These are phyloP conservation scores for Struthidea cinerea DNA, from an alignment of 2,113 vertebrate genomes.

Conservation along the genomic window DNA sequence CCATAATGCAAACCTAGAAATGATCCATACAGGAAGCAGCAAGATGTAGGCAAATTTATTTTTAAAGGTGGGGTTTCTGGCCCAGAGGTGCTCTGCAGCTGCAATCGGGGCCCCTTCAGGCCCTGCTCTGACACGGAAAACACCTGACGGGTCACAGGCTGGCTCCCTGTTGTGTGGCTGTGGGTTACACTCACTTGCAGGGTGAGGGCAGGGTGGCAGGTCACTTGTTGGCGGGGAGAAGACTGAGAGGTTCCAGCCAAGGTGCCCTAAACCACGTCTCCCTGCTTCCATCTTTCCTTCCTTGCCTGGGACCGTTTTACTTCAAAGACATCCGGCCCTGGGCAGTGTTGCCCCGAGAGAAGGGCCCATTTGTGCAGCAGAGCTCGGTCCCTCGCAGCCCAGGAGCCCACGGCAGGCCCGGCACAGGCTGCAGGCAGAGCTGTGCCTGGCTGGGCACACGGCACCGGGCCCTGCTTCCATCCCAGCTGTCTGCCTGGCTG, in stretches of 20 bases:
- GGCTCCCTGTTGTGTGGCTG: not conserved
- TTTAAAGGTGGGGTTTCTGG: not conserved
- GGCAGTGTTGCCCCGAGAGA: not conserved
- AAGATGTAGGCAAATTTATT: accelerated
- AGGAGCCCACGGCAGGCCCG: not conserved
- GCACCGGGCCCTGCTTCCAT: not conserved
- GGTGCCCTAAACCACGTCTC: not conserved
- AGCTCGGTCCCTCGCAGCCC: not conserved
- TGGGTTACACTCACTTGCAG: not conserved
- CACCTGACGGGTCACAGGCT: not conserved
- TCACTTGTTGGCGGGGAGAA: accelerated
- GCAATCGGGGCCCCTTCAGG: not conserved
- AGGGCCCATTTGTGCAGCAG: not conserved
- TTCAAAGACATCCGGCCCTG: not conserved
- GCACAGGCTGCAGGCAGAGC: not conserved
- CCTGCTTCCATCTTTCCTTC: not conserved
- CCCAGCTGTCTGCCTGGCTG: too few species aligned
- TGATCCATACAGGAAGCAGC: accelerated
- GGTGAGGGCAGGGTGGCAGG: not conserved
- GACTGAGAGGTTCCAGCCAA: not conserved
- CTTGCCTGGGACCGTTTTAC: not conserved
- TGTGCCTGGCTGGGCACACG: not conserved
- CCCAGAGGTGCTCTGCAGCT: not conserved
- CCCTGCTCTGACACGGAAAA: not conserved
- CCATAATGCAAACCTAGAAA: accelerated